Percentiles rank a stretch among this genome's conserved stretches.
Conservation (phyloP, 2,797 vertebrate species). For the Astyanax mexicanus region DNA sequence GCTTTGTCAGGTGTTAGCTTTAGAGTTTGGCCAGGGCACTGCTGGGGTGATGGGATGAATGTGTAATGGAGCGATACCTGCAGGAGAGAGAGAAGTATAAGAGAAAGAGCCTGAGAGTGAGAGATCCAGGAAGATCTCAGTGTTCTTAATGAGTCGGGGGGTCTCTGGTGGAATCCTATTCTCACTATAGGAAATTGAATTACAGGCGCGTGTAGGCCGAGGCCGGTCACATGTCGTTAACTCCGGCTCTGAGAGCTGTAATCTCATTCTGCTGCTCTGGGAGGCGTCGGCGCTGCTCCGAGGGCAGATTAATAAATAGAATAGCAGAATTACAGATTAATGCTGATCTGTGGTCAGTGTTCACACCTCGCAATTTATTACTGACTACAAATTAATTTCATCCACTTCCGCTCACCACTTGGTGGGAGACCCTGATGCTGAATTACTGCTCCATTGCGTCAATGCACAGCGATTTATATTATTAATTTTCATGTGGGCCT, state of each 20-base stretch:
- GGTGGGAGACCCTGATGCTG: too few species aligned
- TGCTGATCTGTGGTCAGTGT: not conserved
- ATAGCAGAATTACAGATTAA: not conserved
- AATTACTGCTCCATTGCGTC: too few species aligned
- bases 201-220: slow-evolving; percentile 4
- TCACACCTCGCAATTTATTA: not conserved
- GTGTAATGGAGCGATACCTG: not conserved
- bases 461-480: too few species aligned
- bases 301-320: not conserved
- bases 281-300: not conserved
- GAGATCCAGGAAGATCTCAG: not conserved
- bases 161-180: not conserved
- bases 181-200: slow-evolving; percentile 36
- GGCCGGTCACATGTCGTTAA: slow-evolving; percentile 12
- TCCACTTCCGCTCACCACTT: too few species aligned
- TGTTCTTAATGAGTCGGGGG: not conserved
- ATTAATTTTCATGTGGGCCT: too few species aligned
- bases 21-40: too few species aligned
- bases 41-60: not conserved
- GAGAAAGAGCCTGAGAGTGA: too few species aligned
- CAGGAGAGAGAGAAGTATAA: too few species aligned
- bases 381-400: too few species aligned
- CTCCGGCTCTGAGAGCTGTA: slow-evolving; percentile 11
- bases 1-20: too few species aligned
- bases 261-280: not conserved